Base-by-base conservation (phyloP, 2,888 invertebrate genomes). In the Nemotelus nigrinus region DNA sequence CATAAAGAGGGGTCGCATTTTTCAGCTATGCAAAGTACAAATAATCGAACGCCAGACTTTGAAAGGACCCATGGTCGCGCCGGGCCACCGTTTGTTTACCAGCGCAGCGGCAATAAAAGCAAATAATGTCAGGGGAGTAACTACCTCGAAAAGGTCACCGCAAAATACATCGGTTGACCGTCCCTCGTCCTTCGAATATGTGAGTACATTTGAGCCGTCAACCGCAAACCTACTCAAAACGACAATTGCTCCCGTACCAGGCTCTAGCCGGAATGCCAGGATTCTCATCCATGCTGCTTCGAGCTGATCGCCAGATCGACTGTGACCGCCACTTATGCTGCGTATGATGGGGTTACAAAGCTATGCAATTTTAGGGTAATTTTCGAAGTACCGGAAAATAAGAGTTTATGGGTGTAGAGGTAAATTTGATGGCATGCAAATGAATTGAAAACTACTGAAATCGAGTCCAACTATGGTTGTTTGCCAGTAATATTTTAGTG, bases 161-260 rank as follows among this genome's bases (percentile, higher is more conserved):
- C 74, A 74, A 74, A 74, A 74, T 74, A 74, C 63, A 74, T 74
- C 74, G 60, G 63, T 74, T 63, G 74, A 45, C 48, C 63, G 74
- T 63, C 58, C 44, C 10, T 8, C 63, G 74, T 63, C 58, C 44
- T 41, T 8, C 44, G 43, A 41, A 48, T 57, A 74, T 63, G 74
- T 74, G 74, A 74, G 41, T 74, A 74, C 74, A 74, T 74, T 74
- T 60, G 60, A 74, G 63, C 74, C 74, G 47, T 74, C 63, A 74
- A 74, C 74, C 74, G 74, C 74, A 74, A 74, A 57, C 50, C n/a
- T 74, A 74, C 74, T 60, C 74, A 6, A 74, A 60, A 60, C 63
- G 74, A 63, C 74, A 74, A 74, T 60, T 47, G 74, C 60, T 47
- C 58, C 63, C 63, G 50, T 39, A 39, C 25, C 25, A 25, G 25